These are phyloP conservation scores for Neotoma lepida DNA, from an alignment of 2,113 vertebrate genomes.

Conservation along the genomic window DNA sequence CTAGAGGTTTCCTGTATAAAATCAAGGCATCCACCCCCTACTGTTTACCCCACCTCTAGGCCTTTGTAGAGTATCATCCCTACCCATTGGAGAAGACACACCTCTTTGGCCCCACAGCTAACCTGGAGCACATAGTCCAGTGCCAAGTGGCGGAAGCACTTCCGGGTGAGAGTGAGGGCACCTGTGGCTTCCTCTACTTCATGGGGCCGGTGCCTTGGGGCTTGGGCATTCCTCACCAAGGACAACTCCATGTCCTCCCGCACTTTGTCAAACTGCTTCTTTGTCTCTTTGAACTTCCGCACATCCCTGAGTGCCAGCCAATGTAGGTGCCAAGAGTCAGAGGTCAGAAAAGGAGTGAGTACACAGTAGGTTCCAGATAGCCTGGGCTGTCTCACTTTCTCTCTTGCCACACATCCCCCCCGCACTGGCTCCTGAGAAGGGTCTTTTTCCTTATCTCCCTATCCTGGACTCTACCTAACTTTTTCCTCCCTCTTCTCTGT, in stretches of 20 bases:
- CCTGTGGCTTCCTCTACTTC: conserved; percentile 96
- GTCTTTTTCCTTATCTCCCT: neutral
- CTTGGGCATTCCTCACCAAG: conserved; percentile 97
- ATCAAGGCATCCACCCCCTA: neutral
- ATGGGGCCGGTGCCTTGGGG: conserved; percentile 94
- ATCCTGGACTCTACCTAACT: no score
- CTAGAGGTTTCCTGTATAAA: neutral
- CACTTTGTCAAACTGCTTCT: conserved; percentile 97
- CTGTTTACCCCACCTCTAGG: neutral
- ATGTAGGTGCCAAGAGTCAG: neutral
- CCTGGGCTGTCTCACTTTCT: fast-evolving
- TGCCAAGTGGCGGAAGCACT: conserved; percentile 96
- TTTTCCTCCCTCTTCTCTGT: neutral
- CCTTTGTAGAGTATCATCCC: neutral
- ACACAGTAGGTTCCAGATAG: fast-evolving
- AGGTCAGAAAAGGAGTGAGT: neutral
- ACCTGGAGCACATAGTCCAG: conserved; percentile 98
- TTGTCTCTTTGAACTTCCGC: conserved; percentile 97
- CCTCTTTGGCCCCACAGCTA: neutral
- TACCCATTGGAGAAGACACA: neutral
- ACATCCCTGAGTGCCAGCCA: conserved; percentile 89
- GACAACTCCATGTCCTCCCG: conserved; percentile 97
- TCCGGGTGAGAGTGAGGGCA: conserved; percentile 92
- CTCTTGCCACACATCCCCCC: neutral
- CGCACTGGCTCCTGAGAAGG: neutral